Conservation (phyloP, 2,113 vertebrate genomes). For the Cheirogaleus medius region DNA sequence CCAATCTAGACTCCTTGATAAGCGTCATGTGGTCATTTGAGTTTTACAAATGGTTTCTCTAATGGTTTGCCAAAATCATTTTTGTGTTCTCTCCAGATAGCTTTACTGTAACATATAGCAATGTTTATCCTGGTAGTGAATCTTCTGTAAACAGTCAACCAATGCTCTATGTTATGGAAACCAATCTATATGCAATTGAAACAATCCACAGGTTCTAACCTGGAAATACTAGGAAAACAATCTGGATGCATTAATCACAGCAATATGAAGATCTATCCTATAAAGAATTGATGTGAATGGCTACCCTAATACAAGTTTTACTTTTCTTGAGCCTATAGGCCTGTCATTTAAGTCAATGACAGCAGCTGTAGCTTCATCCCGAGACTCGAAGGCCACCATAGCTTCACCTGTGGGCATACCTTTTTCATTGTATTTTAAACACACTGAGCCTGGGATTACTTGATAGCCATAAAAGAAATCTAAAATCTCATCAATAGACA, state of each 20-base stretch:
- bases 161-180: conserved; percentile 83
- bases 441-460: conserved; percentile 96
- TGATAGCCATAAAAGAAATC: conserved; percentile 99
- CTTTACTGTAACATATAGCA: conserved; percentile 77
- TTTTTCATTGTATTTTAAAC: conserved; percentile 98
- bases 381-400: conserved; percentile 98
- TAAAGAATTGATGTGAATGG: conserved; percentile 80
- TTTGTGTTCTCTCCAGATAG: conserved; percentile 73
- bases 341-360: conserved; percentile 98
- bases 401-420: conserved; percentile 98
- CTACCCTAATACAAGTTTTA: conserved; percentile 96
- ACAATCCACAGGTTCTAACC: conserved; percentile 86
- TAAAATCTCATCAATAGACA: conserved; percentile 97
- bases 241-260: conserved; percentile 87
- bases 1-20: conserved; percentile 83
- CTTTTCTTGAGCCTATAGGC: conserved; percentile 98
- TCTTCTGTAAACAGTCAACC: conserved; percentile 80
- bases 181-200: conserved; percentile 82
- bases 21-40: conserved; percentile 78
- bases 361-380: conserved; percentile 96
- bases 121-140: conserved; percentile 69
- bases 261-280: conserved; percentile 86
- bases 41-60: conserved; percentile 79
- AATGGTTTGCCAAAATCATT: conserved; percentile 70
- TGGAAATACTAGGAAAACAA: conserved; percentile 88